Evolutionary conservation across 2,888 invertebrate genomes (phyloP), one percentile per base, ranked within the genome.

Genomic region (Herminia tarsipennalis): DNA sequence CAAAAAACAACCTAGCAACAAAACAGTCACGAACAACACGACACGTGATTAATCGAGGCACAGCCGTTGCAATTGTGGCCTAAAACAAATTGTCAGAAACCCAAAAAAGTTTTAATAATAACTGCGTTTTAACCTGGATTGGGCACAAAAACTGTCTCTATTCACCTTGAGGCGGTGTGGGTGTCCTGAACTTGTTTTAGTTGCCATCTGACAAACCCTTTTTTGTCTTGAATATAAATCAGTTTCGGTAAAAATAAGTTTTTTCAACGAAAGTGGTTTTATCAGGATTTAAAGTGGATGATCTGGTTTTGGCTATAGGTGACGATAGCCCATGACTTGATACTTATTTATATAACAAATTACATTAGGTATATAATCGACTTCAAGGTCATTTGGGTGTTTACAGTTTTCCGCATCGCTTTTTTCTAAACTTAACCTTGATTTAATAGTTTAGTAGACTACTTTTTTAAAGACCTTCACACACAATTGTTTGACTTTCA

Each of bases 141-240:
- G 25, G 36, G 36, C 70, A 65, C 63, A 72, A 74, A 87, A 88
- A 82, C 68, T 76, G 76, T 75, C 80, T 83, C 73, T 75, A 78
- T 61, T 72, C 60, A 88, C 88, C 88, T 90, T 89, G 88, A 85
- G 73, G 73, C 74, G 49, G 64, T 74, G 88, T 88, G 82, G 86
- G 88, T 86, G 87, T 78, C 66, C 80, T 83, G 74, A 87, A 85
- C 83, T 84, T 87, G 88, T 88, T 88, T 89, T 86, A 85, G 84
- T 86, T 81, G 81, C 86, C 81, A 86, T 84, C 88, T 84, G 86
- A 87, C 86, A 81, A 85, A 88, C 87, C 88, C 88, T 87, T 88
- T 89, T 89, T 89, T 88, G 83, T 83, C 81, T 86, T 83, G 86
- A 88, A 88, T 86, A 88, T 86, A 88, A 88, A 90, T 88, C 88